Conservation (phyloP, 2,113 vertebrate species). For the Oryzias curvinotus region DNA sequence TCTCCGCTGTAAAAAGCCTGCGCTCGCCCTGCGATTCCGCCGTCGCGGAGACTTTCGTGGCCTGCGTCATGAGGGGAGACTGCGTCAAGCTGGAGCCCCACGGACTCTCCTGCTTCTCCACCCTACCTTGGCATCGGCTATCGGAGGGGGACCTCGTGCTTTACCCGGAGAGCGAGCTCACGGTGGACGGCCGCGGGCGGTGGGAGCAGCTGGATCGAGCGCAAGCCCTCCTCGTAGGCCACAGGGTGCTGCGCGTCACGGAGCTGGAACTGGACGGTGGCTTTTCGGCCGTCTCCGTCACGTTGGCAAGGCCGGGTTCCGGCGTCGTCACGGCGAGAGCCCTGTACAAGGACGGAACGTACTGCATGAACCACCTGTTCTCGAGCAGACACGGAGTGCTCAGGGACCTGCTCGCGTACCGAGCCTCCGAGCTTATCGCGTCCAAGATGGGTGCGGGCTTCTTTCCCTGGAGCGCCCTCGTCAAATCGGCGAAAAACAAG, state of each 20-base stretch:
- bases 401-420: neutral
- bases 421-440: neutral
- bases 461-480: slow-evolving; percentile 15
- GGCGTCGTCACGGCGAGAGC: neutral
- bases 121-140: neutral
- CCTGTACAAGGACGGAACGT: neutral
- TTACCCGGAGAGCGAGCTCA: neutral
- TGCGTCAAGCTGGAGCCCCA: neutral
- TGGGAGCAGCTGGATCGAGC: neutral
- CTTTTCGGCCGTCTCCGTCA: neutral
- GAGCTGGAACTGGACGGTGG: neutral
- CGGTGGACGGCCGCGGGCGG: accelerated
- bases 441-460: slow-evolving; percentile 5
- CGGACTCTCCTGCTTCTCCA: neutral
- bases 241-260: neutral
- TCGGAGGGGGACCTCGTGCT: neutral
- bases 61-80: slow-evolving; percentile 6
- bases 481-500: slow-evolving; percentile 12
- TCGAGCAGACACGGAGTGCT: neutral
- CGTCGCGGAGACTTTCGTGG: neutral
- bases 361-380: slow-evolving; percentile 20
- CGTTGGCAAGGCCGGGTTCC: neutral
- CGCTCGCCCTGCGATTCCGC: slow-evolving; percentile 3
- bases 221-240: neutral
- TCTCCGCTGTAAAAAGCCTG: neutral